These are phyloP conservation scores for Lasioglossum zephyrum DNA, from an alignment of 2,888 invertebrate species.

Conservation along the genomic window DNA sequence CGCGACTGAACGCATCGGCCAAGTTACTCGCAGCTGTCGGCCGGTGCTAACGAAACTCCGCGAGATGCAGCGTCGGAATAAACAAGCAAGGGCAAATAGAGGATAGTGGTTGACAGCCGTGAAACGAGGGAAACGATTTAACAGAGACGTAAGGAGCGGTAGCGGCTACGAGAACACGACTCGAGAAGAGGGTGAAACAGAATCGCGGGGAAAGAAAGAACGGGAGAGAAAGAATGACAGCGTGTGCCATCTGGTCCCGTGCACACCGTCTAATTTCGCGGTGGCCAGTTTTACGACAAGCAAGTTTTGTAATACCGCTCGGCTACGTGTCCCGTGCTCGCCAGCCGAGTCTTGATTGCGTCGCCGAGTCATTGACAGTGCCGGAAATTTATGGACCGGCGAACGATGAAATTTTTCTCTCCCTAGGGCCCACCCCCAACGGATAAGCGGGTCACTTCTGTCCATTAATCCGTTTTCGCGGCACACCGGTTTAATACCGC, in stretches of 20 bases:
- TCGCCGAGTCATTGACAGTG: slow-evolving; percentile 72
- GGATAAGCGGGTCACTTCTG: slow-evolving; percentile 67
- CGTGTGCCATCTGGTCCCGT: slow-evolving; percentile 36
- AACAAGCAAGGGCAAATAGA: background rate
- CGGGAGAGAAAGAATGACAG: slow-evolving; percentile 8
- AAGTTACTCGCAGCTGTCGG: background rate
- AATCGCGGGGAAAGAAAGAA: background rate
- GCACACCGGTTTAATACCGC: slow-evolving; percentile 58
- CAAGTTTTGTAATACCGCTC: slow-evolving; percentile 38
- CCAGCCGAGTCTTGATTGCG: slow-evolving; percentile 65
- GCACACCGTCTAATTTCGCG: slow-evolving; percentile 61
- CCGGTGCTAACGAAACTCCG: background rate
- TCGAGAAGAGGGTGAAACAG: background rate
- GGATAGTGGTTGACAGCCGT: slow-evolving; percentile 3
- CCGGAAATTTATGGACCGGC: slow-evolving; percentile 66
- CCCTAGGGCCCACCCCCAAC: slow-evolving; percentile 2
- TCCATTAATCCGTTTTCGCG: slow-evolving; percentile 70
- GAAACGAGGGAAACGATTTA: slow-evolving; percentile 23
- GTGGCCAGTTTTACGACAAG: slow-evolving; percentile 57
- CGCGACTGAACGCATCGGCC: background rate
- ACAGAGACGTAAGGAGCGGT: background rate
- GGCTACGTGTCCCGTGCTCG: background rate
- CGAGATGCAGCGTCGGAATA: background rate
- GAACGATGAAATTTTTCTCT: slow-evolving; percentile 54
- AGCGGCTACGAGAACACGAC: background rate